Base-by-base conservation (phyloP, 2,797 vertebrate genomes). In the Moxostoma hubbsi region DNA sequence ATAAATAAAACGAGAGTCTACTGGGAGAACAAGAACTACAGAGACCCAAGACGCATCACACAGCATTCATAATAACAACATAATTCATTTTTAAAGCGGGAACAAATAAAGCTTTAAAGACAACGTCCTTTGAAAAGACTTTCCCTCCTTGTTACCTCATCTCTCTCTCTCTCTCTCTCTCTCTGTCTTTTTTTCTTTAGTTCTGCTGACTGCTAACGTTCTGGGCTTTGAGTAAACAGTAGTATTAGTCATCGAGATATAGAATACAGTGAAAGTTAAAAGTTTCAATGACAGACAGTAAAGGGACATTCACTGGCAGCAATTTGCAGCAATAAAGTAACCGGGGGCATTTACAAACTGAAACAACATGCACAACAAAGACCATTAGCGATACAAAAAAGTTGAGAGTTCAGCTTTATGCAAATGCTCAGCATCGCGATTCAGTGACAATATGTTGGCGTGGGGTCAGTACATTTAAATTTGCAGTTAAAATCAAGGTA, bases 171-270 rank as follows among this genome's bases (percentile, higher is more conserved):
- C 11, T n/a, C 85, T 88, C 85, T 87, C n/a, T 67, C 50, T 80
- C 43, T 13, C 9, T 61, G 43, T 85, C 77, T 70, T 9, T n/a
- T 85, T 88, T 84, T 87, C 90, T 89, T 76, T 80, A 16, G 64
- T 43, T 66, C 16, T 80, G 68, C 61, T 62, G 70, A 74, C 59
- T 72, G 57, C 61, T 46, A 43, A 64, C 3, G 8, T 7, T 75
- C 36, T 61, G 59, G 72, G 73, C 74, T 80, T 43, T 66, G 54
- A 80, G 77, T 69, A 77, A 66, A 66, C 65, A 67, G 16, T 49
- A 70, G 75, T 74, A 75, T 81, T 73, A 83, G 77, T 82, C 49
- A 43, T 58, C 43, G 47, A 74, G 82, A 51, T 59, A 73, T 51
- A 67, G 71, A 5, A 61, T 81, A 81, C 74, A 81, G 74, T 75